These are phyloP conservation scores for Plutella xylostella DNA, from an alignment of 2,888 invertebrate species.

Conservation along the genomic window DNA sequence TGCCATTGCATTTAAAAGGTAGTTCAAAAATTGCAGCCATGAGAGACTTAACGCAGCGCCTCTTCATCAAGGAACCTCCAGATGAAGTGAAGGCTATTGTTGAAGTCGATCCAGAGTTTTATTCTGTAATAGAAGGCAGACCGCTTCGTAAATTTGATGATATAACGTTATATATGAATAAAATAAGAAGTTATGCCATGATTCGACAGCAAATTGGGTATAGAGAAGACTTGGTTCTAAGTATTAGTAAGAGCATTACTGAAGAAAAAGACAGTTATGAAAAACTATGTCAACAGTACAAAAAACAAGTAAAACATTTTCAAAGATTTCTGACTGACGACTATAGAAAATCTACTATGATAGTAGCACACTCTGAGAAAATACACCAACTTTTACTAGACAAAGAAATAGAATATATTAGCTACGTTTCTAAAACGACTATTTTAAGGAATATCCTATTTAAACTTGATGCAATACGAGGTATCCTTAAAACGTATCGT, in stretches of 20 bases:
- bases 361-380: conserved; percentile 44
- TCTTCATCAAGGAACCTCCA: conserved; percentile 67
- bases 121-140: conserved; percentile 71
- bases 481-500: too few relatives aligned
- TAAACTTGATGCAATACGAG: too few relatives aligned
- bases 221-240: conserved; percentile 47
- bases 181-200: conserved; percentile 61
- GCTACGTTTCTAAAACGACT: too few relatives aligned
- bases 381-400: too few relatives aligned
- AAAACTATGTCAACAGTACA: conserved; percentile 36
- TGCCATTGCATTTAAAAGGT: conserved; percentile 49
- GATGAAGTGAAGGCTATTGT: conserved; percentile 69
- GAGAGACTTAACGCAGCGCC: conserved; percentile 65
- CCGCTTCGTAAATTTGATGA: conserved; percentile 70
- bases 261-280: conserved; percentile 44
- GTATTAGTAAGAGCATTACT: conserved; percentile 40
- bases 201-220: conserved; percentile 61
- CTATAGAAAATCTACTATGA: conserved; percentile 49
- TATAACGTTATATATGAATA: conserved; percentile 67
- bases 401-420: too few relatives aligned
- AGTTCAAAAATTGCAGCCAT: conserved; percentile 52
- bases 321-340: conserved; percentile 59
- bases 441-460: too few relatives aligned
- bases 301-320: conserved; percentile 50
- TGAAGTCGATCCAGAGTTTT: conserved; percentile 76